Conservation (phyloP, 2,797 vertebrate species). For the Microtus obscurus region DNA sequence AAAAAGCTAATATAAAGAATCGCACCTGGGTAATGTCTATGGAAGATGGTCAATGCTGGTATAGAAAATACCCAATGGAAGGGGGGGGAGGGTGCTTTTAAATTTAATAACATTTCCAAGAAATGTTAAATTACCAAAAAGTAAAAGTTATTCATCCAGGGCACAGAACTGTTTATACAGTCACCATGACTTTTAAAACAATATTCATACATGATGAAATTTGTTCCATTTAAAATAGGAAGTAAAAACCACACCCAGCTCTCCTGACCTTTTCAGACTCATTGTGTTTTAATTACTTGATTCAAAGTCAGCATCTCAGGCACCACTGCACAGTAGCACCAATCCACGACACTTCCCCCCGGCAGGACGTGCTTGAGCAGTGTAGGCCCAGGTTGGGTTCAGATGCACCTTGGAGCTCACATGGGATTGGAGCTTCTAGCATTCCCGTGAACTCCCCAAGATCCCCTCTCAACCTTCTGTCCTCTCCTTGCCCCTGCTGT, state of each 20-base stretch:
- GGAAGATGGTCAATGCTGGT: background rate
- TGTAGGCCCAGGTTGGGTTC: background rate
- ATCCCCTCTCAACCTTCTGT: background rate
- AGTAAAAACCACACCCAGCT: background rate
- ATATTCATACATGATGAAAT: background rate
- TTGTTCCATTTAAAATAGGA: slow-evolving; percentile 41
- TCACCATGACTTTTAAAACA: slow-evolving; percentile 57
- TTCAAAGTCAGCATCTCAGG: slow-evolving; percentile 16
- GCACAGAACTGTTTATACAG: slow-evolving; percentile 31
- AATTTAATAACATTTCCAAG: slow-evolving; percentile 50
- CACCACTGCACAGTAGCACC: background rate
- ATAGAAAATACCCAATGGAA: slow-evolving; percentile 32
- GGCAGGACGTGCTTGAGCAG: background rate
- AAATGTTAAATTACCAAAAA: slow-evolving; percentile 25
- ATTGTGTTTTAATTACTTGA: slow-evolving; percentile 48
- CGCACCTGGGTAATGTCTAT: background rate
- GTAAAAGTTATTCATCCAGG: slow-evolving; percentile 1
- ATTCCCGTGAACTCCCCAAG: background rate
- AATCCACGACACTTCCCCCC: slow-evolving; percentile 19
- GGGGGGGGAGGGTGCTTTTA: background rate
- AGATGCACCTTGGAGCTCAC: background rate
- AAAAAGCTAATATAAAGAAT: background rate
- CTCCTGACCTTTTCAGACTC: slow-evolving; percentile 34
- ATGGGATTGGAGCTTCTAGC: background rate
- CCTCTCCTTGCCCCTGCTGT: too few species aligned